phyloP scores from a whole-genome alignment of 2,113 vertebrate species.

The Mesocricetus auratus region DNA sequence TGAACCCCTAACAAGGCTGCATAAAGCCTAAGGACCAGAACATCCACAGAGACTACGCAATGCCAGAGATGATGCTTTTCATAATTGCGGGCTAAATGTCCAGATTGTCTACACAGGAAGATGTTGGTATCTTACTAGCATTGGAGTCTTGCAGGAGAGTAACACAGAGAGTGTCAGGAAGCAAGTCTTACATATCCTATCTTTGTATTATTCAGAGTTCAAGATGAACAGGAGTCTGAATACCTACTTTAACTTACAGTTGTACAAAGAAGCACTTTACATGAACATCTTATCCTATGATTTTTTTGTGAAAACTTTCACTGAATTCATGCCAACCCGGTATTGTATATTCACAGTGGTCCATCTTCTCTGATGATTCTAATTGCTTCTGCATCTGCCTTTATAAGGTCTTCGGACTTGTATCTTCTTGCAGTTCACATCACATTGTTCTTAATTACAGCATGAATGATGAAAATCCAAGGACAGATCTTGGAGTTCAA shows the following conservation, averaged over 20 bases:
- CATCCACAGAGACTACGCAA: background rate
- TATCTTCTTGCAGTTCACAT: background rate
- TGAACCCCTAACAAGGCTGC: background rate
- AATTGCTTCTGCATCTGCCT: background rate
- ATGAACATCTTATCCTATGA: background rate
- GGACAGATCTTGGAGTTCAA: too few relatives aligned
- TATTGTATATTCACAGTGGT: background rate
- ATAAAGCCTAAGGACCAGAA: background rate
- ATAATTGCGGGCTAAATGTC: background rate
- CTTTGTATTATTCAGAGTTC: background rate
- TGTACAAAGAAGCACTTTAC: background rate
- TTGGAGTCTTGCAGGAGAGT: background rate
- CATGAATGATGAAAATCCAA: too few relatives aligned
- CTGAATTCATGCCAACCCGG: background rate
- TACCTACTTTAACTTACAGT: background rate
- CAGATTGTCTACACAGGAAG: background rate
- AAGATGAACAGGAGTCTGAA: background rate
- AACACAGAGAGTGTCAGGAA: background rate
- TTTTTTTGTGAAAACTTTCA: background rate
- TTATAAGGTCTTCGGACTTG: background rate
- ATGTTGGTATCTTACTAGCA: background rate
- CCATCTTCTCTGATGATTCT: background rate
- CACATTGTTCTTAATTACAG: background rate
- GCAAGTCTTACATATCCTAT: background rate
- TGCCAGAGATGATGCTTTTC: background rate